phyloP scores from a whole-genome alignment of 2,113 vertebrate genomes.

The Cettia cetti region DNA sequence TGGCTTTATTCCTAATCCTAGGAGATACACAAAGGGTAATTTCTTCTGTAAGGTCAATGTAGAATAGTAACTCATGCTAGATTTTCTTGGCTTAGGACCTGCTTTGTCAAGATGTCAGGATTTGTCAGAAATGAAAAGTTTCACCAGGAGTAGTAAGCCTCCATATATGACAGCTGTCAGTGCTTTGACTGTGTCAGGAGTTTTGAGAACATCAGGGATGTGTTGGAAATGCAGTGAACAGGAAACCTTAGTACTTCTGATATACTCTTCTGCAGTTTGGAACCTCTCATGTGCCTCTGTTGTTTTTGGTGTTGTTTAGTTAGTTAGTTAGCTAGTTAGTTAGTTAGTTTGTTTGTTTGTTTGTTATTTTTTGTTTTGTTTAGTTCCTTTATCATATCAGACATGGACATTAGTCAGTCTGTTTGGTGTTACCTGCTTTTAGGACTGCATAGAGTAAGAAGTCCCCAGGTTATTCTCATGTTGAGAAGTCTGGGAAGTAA shows the following conservation, averaged over 20 bases:
- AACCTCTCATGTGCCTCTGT: neutral
- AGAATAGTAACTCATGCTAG: neutral
- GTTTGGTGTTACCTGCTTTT: neutral
- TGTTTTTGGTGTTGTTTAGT: neutral
- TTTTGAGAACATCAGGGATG: neutral
- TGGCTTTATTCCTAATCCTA: neutral
- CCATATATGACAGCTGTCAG: neutral
- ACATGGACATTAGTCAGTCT: neutral
- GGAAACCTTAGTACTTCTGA: neutral
- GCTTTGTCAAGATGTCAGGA: neutral
- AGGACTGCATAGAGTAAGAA: neutral
- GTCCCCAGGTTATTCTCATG: neutral
- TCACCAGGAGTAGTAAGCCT: neutral
- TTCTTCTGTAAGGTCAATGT: neutral
- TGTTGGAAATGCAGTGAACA: neutral
- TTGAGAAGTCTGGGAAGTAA: neutral
- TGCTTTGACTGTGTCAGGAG: neutral
- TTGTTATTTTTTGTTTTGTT: neutral
- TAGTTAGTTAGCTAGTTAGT: too few species aligned
- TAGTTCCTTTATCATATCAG: neutral
- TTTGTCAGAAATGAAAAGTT: neutral
- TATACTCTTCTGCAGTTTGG: neutral
- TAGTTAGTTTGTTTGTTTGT: too few species aligned
- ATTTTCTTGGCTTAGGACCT: neutral
- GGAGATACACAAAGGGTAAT: accelerated